Conservation (phyloP, 1,140 invertebrate genomes). For the Drosophila quadrilineata region DNA sequence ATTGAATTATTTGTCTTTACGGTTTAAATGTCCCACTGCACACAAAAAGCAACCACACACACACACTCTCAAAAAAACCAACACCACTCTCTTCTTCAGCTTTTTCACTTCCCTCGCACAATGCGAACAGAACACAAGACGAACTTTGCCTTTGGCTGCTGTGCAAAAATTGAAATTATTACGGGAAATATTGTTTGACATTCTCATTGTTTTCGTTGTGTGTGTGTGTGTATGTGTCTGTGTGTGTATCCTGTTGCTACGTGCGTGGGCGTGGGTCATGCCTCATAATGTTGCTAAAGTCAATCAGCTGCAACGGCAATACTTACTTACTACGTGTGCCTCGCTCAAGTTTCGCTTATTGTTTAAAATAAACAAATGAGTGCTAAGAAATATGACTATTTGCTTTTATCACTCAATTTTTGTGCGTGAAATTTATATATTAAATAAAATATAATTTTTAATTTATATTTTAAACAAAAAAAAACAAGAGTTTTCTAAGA, state of each 20-base stretch:
- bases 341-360: no score
- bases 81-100: not conserved
- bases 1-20: constrained; percentile 62
- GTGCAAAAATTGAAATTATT: constrained; percentile 55
- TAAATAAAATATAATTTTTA: no score
- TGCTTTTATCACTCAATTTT: no score
- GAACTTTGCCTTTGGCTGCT: constrained; percentile 36
- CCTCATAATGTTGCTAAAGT: constrained; percentile 18
- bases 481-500: no score
- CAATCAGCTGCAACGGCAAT: constrained; percentile 41
- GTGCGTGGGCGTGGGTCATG: constrained; percentile 28
- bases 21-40: constrained; percentile 54
- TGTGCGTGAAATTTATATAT: no score
- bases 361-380: no score
- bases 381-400: no score
- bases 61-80: constrained; percentile 18
- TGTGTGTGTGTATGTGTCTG: constrained; percentile 14
- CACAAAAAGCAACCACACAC: constrained; percentile 8
- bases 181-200: constrained; percentile 51
- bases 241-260: constrained; percentile 11
- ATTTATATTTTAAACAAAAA: no score
- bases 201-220: constrained; percentile 23
- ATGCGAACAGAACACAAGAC: constrained; percentile 22
- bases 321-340: no score
- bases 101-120: not conserved